Conservation (phyloP, 2,113 vertebrate species). For the Solea senegalensis region DNA sequence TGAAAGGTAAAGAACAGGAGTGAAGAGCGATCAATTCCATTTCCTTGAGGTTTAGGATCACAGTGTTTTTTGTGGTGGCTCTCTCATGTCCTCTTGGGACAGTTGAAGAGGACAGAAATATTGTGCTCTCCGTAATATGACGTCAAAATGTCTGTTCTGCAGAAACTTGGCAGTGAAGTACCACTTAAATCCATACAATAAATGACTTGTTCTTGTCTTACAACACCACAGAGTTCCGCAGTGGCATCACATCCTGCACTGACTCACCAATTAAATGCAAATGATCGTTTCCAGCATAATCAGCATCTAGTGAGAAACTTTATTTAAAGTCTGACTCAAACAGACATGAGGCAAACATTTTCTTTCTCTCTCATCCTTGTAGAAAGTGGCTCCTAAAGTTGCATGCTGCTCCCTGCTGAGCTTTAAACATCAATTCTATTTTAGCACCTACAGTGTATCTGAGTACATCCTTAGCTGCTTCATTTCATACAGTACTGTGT, state of each 20-base stretch:
- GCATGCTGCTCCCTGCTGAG: constrained; percentile 10
- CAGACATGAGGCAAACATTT: constrained; percentile 21
- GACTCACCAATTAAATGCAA: constrained; percentile 23
- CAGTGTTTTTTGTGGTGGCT: no score
- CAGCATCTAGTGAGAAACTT: constrained; percentile 25
- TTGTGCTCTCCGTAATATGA: no score
- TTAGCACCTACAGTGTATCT: constrained; percentile 22
- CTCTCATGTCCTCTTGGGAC: no score
- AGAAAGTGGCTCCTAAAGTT: constrained; percentile 23
- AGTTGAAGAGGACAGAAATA: no score
- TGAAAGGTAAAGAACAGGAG: no score
- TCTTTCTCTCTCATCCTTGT: constrained; percentile 15
- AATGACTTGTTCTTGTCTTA: constrained; percentile 3
- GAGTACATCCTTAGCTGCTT: background rate
- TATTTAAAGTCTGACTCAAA: constrained; percentile 43
- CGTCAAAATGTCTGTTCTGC: background rate
- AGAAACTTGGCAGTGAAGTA: background rate
- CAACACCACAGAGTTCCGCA: background rate
- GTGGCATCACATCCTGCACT: background rate
- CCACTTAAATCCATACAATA: background rate
- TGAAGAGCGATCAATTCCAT: no score
- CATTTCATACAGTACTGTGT: background rate
- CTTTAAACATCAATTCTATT: constrained; percentile 24
- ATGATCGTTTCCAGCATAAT: constrained; percentile 18
- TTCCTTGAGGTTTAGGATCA: no score